Percentiles rank a stretch among this genome's conserved stretches.
Evolutionary conservation across 2,113 vertebrate genomes (phyloP).

Genomic region (Mellivora capensis): DNA sequence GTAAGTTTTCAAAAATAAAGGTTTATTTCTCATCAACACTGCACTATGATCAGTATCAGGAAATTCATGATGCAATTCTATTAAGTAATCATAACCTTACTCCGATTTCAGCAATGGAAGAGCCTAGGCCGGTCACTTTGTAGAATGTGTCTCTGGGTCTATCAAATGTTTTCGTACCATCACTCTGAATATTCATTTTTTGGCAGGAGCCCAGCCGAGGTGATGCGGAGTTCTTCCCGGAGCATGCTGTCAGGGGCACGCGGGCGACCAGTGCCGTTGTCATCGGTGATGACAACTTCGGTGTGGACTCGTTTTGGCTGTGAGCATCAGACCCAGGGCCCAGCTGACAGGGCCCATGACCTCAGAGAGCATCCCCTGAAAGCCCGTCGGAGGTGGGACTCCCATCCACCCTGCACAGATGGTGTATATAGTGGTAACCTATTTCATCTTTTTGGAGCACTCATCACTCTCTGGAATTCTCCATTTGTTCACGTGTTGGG

Average conservation of each 20-base stretch:
- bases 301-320: not conserved
- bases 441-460: fast-evolving
- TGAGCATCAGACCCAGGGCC: not conserved
- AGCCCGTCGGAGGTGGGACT: fast-evolving
- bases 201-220: fast-evolving
- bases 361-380: too few relatives aligned
- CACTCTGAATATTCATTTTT: fast-evolving
- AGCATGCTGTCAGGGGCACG: fast-evolving
- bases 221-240: fast-evolving
- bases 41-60: too few relatives aligned
- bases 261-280: fast-evolving
- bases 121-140: not conserved
- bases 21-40: not conserved
- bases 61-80: not conserved
- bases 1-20: not conserved
- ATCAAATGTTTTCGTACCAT: not conserved
- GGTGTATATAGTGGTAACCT: fast-evolving
- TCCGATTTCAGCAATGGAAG: not conserved
- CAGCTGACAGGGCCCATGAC: fast-evolving
- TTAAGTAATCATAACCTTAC: not conserved
- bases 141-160: not conserved
- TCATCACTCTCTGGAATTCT: fast-evolving
- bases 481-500: fast-evolving
- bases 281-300: fast-evolving
- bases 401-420: not conserved